Conservation (phyloP, 2,797 vertebrate species). For the Nyctibius grandis region DNA sequence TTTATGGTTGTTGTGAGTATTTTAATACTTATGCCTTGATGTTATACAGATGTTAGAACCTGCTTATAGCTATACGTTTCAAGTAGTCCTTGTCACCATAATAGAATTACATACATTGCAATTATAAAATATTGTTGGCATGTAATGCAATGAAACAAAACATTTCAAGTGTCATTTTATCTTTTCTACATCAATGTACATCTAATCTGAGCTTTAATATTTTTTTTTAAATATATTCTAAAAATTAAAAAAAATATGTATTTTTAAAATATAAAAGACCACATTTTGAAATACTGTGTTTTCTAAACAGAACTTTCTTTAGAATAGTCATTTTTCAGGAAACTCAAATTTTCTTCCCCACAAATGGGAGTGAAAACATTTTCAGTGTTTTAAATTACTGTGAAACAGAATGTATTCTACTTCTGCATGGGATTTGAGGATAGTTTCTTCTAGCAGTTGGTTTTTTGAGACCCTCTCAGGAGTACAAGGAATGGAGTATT, state of each 20-base stretch:
- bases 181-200: background rate
- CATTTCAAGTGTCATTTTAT: background rate
- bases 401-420: background rate
- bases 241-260: background rate
- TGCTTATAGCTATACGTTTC: background rate
- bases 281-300: background rate
- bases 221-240: background rate
- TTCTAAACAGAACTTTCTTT: background rate
- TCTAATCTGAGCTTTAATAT: background rate
- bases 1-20: background rate
- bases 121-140: background rate
- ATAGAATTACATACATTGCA: background rate
- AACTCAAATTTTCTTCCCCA: background rate
- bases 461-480: background rate
- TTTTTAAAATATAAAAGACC: background rate
- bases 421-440: background rate
- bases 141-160: background rate
- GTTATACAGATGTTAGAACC: background rate
- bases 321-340: background rate
- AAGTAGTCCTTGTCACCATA: background rate
- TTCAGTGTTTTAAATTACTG: background rate
- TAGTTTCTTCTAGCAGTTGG: background rate
- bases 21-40: background rate
- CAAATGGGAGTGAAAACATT: background rate
- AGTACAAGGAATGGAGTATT: background rate